Evolutionary conservation across 2,888 invertebrate genomes (phyloP).

Genomic region (Dorcus parallelipipedus): DNA sequence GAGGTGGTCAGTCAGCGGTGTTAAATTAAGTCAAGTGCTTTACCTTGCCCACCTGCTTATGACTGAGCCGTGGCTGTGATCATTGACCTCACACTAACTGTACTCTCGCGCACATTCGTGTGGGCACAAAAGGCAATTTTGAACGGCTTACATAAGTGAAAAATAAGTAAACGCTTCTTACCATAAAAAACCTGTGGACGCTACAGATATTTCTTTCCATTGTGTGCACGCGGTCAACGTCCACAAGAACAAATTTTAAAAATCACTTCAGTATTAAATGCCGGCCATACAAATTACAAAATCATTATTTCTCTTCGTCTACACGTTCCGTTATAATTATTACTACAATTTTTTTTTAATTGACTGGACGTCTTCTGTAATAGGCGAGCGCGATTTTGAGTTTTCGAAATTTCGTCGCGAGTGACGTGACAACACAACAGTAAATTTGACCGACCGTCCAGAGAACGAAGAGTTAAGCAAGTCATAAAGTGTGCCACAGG

Average conservation of each 20-base stretch:
- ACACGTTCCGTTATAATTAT: slow-evolving; percentile 4
- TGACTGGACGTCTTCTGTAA: neutral
- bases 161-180: neutral
- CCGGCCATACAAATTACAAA: neutral
- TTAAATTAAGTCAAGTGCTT: neutral
- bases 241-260: too few relatives aligned
- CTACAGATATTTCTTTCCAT: neutral
- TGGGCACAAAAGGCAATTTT: slow-evolving; percentile 33
- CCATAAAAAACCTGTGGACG: neutral
- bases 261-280: too few relatives aligned
- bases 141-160: neutral
- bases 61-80: slow-evolving; percentile 15
- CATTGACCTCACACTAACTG: slow-evolving; percentile 47
- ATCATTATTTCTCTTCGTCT: neutral
- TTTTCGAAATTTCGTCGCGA: neutral
- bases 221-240: too few relatives aligned
- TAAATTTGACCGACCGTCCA: neutral
- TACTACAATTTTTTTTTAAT: slow-evolving; percentile 1
- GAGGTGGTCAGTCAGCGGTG: neutral
- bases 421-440: too few relatives aligned
- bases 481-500: slow-evolving; percentile 26
- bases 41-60: slow-evolving; percentile 11
- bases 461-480: neutral
- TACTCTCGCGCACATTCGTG: slow-evolving; percentile 36
- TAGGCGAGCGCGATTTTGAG: neutral